These are phyloP conservation scores for Henricia sp. DNA, from an alignment of 53 echinoderm and acorn worm species.

Conservation along the genomic window DNA sequence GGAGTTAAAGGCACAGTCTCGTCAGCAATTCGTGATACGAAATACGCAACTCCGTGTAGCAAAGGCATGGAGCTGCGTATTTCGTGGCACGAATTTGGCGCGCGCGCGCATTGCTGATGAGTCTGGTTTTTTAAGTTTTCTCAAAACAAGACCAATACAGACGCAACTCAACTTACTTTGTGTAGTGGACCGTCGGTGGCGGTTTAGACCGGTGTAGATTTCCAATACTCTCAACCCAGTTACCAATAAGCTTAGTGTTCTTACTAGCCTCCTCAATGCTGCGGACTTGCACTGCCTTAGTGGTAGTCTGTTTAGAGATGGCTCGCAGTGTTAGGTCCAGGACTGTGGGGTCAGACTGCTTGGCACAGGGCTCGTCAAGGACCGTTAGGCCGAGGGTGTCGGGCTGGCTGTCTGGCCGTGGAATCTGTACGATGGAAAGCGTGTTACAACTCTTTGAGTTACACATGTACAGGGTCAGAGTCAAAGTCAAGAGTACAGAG, in stretches of 20 bases:
- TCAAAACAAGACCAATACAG: no score
- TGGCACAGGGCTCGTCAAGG: slow-evolving; percentile 95
- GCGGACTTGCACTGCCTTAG: slow-evolving; percentile 88
- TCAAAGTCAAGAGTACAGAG: no score
- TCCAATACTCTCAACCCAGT: slow-evolving; percentile 97
- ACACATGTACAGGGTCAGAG: no score
- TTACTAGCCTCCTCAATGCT: slow-evolving; percentile 98
- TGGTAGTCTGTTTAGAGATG: slow-evolving; percentile 97
- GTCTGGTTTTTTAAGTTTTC: no score
- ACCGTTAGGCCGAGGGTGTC: slow-evolving; percentile 90
- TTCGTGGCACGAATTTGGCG: no score
- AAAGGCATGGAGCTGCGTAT: no score
- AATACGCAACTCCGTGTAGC: no score
- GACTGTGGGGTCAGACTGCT: slow-evolving; percentile 98
- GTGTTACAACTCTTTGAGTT: no score
- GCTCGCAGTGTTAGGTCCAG: slow-evolving; percentile 94
- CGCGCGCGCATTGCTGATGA: no score
- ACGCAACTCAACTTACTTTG: slow-evolving; percentile 82
- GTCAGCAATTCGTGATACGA: no score
- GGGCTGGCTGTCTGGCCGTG: slow-evolving; percentile 83
- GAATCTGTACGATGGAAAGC: no score
- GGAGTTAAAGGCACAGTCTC: no score
- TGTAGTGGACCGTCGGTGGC: slow-evolving; percentile 99
- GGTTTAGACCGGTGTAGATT: slow-evolving; percentile 94
- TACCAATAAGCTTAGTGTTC: slow-evolving; percentile 85